phyloP scores from a whole-genome alignment of 2,888 invertebrate species.

The Saturnia pavonia region DNA sequence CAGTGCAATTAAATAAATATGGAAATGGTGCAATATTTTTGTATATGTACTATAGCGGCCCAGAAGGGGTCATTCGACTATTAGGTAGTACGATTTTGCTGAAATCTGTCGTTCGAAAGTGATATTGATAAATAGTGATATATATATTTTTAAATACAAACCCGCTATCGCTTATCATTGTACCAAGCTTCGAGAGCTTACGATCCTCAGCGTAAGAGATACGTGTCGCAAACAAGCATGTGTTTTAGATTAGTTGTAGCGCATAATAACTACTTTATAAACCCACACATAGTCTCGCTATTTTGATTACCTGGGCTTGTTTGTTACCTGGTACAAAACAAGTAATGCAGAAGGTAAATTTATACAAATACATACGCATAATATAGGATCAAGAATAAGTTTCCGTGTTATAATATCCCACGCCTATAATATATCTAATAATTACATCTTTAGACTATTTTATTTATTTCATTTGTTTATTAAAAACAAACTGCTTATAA shows the following conservation, averaged over 20 bases:
- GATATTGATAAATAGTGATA: constrained; percentile 14
- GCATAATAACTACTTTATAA: constrained; percentile 55
- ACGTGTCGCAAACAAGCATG: constrained; percentile 66
- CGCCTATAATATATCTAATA: too few species aligned
- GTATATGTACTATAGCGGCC: too few species aligned
- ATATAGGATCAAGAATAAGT: neutral
- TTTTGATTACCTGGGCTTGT: constrained; percentile 59
- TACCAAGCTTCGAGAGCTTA: neutral
- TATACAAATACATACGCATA: neutral
- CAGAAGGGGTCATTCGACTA: too few species aligned
- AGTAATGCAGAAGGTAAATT: neutral
- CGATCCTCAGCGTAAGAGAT: constrained; percentile 51
- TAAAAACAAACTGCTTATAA: neutral
- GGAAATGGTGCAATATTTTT: too few species aligned
- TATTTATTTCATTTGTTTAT: neutral
- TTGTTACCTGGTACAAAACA: constrained; percentile 33
- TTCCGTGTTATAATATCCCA: neutral
- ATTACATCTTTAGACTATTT: too few species aligned
- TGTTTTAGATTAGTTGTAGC: constrained; percentile 64
- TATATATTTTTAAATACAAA: neutral
- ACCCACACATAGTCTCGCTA: constrained; percentile 37
- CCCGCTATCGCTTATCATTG: constrained; percentile 11
- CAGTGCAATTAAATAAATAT: too few species aligned
- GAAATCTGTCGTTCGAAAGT: neutral
- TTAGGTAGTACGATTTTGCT: neutral